Base-by-base conservation (phyloP, 2,797 vertebrate species). In the Manis pentadactyla region DNA sequence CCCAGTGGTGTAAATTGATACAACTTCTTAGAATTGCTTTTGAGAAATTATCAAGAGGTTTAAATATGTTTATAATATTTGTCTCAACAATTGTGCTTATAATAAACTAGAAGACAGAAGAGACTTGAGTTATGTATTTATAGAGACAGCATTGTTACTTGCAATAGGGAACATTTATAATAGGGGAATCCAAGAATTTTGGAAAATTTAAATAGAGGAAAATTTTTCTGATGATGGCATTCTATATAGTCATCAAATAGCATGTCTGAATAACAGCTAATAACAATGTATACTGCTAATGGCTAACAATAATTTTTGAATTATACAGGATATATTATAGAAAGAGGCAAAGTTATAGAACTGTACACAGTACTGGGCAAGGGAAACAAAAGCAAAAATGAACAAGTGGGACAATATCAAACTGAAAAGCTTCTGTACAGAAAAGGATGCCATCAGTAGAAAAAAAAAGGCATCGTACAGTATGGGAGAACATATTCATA, bases 41-140 rank as follows among this genome's bases (percentile, higher is more conserved):
- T 90, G 55, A 75, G 17, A 82, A 64, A 64, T 90, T 87, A 73
- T 75, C 31, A 81, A 42, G 66, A 59, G 18, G 19, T 91, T 31
- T 46, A 81, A 78, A 57, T 74, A 49, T 31, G 5, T 77, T 84
- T 93, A 63, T 81, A 93, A 83, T 74, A 59, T 87, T 95, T 95
- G 34, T 51, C 37, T 90, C 8, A 85, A 15, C n/a, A 93, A 46
- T 90, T 90, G 25, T 94, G 34, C 64, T 90, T 96, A 46, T 18
- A 57, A 87, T 90, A 69, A 78, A 18, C 18, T 57, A 83, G 31
- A 84, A 79, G 78, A 74, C 25, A 77, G 12, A 23, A 66, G 42
- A 51, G 5, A 2, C 25, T 49, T 46, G 81, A 94, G 0, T 75
- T 92, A 89, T 27, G 19, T 79, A 61, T 82, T 88, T 83, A 87